Percentiles rank a stretch among this genome's conserved stretches.
These are phyloP conservation scores for Lerema accius DNA, from an alignment of 1,140 invertebrate genomes.

Conservation along the genomic window DNA sequence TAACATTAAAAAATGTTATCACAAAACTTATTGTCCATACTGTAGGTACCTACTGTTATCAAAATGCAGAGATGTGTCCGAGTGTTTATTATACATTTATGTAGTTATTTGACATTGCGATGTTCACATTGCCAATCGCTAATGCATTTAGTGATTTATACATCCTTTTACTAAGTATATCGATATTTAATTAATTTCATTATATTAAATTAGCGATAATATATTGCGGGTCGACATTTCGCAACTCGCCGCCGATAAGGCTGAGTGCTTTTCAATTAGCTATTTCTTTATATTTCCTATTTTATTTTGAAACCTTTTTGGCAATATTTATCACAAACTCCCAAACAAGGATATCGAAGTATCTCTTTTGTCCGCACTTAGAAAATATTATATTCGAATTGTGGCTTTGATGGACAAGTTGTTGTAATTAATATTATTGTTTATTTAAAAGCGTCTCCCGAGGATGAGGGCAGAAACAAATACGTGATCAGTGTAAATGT, in stretches of 20 bases:
- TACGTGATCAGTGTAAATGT: neutral
- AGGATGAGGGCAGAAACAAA: constrained; percentile 1
- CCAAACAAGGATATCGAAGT: no score
- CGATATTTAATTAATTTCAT: constrained; percentile 21
- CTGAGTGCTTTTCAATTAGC: constrained; percentile 28
- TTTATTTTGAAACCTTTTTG: neutral
- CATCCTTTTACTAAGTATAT: constrained; percentile 1
- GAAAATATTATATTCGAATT: no score
- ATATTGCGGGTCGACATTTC: constrained; percentile 3
- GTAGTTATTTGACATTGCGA: constrained; percentile 16
- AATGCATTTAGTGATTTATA: constrained; percentile 18
- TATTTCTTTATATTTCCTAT: neutral
- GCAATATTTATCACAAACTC: no score
- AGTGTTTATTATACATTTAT: no score
- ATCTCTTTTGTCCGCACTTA: no score
- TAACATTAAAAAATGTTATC: no score
- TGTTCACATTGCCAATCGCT: neutral
- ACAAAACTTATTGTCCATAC: neutral
- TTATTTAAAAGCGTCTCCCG: neutral
- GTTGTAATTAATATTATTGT: neutral
- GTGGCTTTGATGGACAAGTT: no score
- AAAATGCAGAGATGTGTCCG: no score
- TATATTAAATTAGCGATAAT: constrained; percentile 29
- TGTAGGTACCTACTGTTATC: no score
- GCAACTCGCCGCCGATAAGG: constrained; percentile 6